These are phyloP conservation scores for Choristoneura rosaceana DNA, from an alignment of 2,888 invertebrate genomes.

Conservation along the genomic window DNA sequence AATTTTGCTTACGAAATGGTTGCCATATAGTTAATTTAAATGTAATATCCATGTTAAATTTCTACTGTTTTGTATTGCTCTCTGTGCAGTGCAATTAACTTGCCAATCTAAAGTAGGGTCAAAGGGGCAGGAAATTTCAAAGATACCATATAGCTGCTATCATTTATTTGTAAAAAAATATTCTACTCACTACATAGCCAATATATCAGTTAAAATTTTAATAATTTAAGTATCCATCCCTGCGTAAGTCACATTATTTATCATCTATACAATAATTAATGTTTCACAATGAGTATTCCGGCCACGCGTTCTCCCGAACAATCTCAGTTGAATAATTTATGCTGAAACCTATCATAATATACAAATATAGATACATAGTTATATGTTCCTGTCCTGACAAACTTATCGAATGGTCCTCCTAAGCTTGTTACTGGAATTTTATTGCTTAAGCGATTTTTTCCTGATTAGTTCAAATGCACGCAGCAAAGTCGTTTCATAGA, in stretches of 20 bases:
- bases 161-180: conserved; percentile 90
- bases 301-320: conserved; percentile 64
- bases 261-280: conserved; percentile 84
- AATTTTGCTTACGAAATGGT: no score
- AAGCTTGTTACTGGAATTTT: conserved; percentile 74
- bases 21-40: no score
- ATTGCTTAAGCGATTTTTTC: conserved; percentile 58
- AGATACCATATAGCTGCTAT: conserved; percentile 77
- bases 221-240: conserved; percentile 87
- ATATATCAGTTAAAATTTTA: conserved; percentile 86
- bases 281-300: conserved; percentile 84
- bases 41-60: no score
- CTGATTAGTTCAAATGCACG: conserved; percentile 8
- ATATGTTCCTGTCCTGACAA: conserved; percentile 58
- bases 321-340: conserved; percentile 81
- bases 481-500: conserved; percentile 30
- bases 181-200: conserved; percentile 89
- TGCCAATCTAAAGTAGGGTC: no score
- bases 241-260: conserved; percentile 86
- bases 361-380: conserved; percentile 67
- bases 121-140: conserved; percentile 39
- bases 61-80: no score
- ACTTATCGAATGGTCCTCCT: conserved; percentile 78
- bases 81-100: no score
- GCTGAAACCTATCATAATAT: conserved; percentile 77